Evolutionary conservation across 2,797 vertebrate genomes (phyloP).

Genomic region (Lerista edwardsae): DNA sequence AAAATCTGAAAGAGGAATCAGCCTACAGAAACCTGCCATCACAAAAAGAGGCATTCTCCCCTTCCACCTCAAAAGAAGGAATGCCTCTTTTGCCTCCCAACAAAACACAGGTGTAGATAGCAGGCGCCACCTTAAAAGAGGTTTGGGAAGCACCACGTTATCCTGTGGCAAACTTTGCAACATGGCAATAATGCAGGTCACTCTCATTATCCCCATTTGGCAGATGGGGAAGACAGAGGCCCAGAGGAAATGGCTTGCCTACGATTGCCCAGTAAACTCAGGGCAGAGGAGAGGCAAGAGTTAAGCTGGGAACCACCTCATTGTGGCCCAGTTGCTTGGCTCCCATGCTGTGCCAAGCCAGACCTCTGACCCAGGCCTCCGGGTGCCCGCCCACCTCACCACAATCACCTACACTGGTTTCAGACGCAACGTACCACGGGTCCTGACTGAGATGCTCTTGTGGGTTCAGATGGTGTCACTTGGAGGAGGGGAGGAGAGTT

Average conservation of each 20-base stretch:
- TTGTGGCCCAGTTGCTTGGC: no score
- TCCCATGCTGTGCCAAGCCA: no score
- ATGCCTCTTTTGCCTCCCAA: no score
- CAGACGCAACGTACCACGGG: slow-evolving; percentile 79
- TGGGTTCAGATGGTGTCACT: slow-evolving; percentile 69
- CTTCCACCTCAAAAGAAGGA: no score
- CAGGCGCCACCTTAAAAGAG: no score
- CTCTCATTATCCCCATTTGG: background rate
- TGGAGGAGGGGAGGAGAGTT: slow-evolving; percentile 74
- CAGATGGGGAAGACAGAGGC: background rate
- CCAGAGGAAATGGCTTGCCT: fast-evolving
- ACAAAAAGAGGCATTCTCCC: background rate
- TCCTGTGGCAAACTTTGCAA: no score
- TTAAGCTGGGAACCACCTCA: no score
- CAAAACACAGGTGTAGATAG: no score
- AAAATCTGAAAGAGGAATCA: background rate
- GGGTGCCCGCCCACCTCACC: no score
- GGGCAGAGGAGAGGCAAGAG: no score
- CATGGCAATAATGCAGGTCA: background rate
- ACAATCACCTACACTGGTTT: background rate
- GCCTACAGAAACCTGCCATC: background rate
- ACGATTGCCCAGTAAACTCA: no score
- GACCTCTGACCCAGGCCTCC: background rate
- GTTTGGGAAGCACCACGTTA: no score
- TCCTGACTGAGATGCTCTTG: slow-evolving; percentile 86